Base-by-base conservation (phyloP, 2,797 vertebrate genomes). In the Neoniphon sammara region DNA sequence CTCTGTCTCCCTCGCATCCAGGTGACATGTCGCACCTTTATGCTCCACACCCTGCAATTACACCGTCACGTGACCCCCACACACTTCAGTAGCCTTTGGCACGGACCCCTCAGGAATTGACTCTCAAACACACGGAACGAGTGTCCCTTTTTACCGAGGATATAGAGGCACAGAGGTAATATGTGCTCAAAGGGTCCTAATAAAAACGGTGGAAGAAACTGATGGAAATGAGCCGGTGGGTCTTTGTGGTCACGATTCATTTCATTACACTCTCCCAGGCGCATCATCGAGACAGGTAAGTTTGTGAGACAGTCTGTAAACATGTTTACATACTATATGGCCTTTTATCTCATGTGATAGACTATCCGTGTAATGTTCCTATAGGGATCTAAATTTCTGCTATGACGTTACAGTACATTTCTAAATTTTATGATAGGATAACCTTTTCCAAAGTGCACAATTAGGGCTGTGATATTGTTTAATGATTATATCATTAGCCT, bases 11-110 rank as follows among this genome's bases (percentile, higher is more conserved):
- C 75, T 57, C 57, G 31, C 50, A 20, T 23, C 21, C 83, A 85
- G 86, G 87, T 88, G 66, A 85, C 58, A 54, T 52, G 78, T 80
- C 80, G 83, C 73, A 81, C 81, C 75, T 84, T 72, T 58, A 39
- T 58, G 66, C 70, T 64, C 39, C 17, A 56, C 73, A 88, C 79
- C 81, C 77, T 88, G 12, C 68, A 89, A 90, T 91, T 89, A 90
- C 46, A 63, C 7, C 31, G 70, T 71, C 72, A 65, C 60, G 74
- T 50, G 62, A 80, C 68, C n/a, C 69, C 27, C 27, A 61, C 58
- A 83, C 74, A 70, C 58, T 65, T 67, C 66, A 67, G 64, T 64
- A 31, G 54, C 63, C 70, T 73, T 80, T 83, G 69, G 64, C 54
- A 74, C 56, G 1, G 53, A 72, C 64, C 69, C 67, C 53, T 67